Conservation (phyloP, 2,113 vertebrate species). For the Megaleporinus macrocephalus region DNA sequence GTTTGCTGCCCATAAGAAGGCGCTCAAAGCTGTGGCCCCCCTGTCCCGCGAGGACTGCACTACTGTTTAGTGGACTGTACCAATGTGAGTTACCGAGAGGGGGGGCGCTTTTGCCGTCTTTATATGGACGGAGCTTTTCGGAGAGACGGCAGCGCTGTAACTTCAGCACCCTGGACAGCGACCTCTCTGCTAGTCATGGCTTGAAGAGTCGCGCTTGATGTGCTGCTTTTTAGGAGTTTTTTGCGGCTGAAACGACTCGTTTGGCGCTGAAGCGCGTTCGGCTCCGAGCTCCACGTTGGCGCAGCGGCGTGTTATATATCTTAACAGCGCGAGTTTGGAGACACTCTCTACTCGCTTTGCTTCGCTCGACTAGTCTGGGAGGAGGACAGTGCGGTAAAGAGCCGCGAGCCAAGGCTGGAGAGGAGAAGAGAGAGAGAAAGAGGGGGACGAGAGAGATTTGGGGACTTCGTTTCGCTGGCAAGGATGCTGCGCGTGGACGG, state of each 20-base stretch:
- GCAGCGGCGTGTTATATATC: conserved; percentile 38
- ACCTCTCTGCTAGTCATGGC: conserved; percentile 54
- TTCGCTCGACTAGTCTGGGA: conserved; percentile 24
- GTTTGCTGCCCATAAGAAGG: conserved; percentile 45
- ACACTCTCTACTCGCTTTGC: conserved; percentile 18
- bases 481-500: conserved; percentile 74
- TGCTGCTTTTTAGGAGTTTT: neutral
- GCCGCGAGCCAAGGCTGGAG: neutral
- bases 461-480: conserved; percentile 8
- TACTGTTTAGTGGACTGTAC: conserved; percentile 59
- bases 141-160: conserved; percentile 42
- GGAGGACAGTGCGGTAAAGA: neutral
- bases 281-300: conserved; percentile 34
- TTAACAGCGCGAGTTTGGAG: conserved; percentile 28
- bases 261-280: conserved; percentile 10
- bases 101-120: conserved; percentile 23
- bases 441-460: conserved; percentile 40
- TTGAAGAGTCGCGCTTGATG: conserved; percentile 16
- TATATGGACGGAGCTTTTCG: conserved; percentile 31
- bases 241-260: conserved; percentile 1
- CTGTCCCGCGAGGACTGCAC: conserved; percentile 52
- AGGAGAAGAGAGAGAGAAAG: neutral
- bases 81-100: conserved; percentile 25
- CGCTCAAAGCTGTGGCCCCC: conserved; percentile 36
- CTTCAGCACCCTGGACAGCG: conserved; percentile 61